Evolutionary conservation across 2,888 invertebrate species (phyloP), one percentile per base, ranked within the genome.

Genomic region (Limnephilus rhombicus): DNA sequence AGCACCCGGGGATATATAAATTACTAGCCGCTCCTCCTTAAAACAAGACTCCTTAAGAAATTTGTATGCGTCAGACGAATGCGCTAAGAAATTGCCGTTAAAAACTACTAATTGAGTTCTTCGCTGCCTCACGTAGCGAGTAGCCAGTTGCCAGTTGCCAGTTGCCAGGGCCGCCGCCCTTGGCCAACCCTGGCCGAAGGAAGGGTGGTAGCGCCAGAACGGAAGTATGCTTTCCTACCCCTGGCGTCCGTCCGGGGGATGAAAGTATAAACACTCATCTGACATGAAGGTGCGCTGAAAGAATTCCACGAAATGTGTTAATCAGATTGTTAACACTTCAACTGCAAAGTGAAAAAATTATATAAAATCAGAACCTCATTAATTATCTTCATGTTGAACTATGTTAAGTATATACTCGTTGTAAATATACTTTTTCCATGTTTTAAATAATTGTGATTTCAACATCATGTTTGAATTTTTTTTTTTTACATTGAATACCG

Each of bases 51-150:
- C 80, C 89, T n/a, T 37, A 90, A 89, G 34, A 53, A 91, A 92
- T 93, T 93, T 93, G 93, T 93, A 93, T 93, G 93, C 93, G 91
- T 93, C 93, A 81, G 92, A 49, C 91, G 92, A 80, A 49, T 85
- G 91, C 89, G 92, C 92, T 89, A 92, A 93, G 91, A 90, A 93
- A 93, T 92, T 93, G 93, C 93, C 93, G 93, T 93, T 93, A 93
- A 93, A 93, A 93, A 93, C 92, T 93, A 93, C 92, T 93, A 93
- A 93, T 93, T 93, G 93, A 91, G 83, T 91, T 90, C 87, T 92
- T 91, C 34, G 87, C 45, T 31, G 89, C 53, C 80, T 45, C 92
- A 89, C 93, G 81, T 92, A 85, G 83, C 68, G 24, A 49, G 90
- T 49, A 83, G 83, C 83, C 41, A 41, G 83, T 18, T 4, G 68